These are phyloP conservation scores for Pristiophorus japonicus DNA, from an alignment of 2,113 vertebrate genomes.

Conservation along the genomic window DNA sequence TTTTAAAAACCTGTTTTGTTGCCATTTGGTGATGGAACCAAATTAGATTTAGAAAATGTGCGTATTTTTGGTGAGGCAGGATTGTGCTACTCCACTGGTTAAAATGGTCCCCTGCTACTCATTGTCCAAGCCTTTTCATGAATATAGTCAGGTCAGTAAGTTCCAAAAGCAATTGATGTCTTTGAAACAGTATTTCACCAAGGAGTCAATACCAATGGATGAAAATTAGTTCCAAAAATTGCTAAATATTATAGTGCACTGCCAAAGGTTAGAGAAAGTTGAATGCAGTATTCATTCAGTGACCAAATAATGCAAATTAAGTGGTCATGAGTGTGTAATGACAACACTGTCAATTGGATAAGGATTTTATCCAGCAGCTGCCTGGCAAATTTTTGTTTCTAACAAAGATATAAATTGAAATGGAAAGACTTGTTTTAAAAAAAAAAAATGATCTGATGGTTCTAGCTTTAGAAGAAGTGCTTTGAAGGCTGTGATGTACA, in stretches of 20 bases:
- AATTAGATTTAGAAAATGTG: not conserved
- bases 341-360: not conserved
- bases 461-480: not conserved
- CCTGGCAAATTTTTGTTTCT: not conserved
- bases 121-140: not conserved
- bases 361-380: not conserved
- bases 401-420: not conserved
- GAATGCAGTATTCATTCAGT: not conserved
- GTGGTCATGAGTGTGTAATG: not conserved
- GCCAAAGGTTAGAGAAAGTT: not conserved
- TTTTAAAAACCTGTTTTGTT: not conserved
- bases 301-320: not conserved
- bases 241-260: not conserved
- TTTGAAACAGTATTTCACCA: not conserved
- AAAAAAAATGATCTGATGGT: no score
- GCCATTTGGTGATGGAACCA: not conserved
- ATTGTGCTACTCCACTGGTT: not conserved
- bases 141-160: not conserved
- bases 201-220: not conserved
- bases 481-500: not conserved
- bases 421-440: no score
- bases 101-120: not conserved
- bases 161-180: no score
- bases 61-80: not conserved
- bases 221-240: not conserved